A percentile compares a stretch with the other conserved stretches of the same genome.
phyloP scores from a whole-genome alignment of 2,113 vertebrate species.

The Amphiprion ocellaris region DNA sequence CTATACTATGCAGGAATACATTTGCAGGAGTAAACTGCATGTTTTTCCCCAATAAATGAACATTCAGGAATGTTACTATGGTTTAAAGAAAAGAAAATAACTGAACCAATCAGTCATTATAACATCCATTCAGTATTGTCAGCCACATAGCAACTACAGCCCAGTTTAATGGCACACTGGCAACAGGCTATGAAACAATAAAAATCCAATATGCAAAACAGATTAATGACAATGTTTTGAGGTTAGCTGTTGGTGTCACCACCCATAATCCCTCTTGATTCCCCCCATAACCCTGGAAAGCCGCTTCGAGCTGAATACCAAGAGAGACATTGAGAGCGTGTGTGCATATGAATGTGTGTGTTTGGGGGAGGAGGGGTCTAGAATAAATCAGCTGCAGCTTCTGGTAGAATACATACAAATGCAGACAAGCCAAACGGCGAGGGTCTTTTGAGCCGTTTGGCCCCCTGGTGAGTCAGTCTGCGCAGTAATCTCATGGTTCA shows the following conservation, averaged over 20 bases:
- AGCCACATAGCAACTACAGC: not conserved
- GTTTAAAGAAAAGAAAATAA: not conserved
- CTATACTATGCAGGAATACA: not conserved
- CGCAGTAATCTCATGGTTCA: slow-evolving; percentile 40
- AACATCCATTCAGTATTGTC: not conserved
- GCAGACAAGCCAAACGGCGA: slow-evolving; percentile 2
- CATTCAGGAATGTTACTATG: not conserved
- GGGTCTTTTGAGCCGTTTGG: slow-evolving; percentile 30
- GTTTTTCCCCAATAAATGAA: not conserved
- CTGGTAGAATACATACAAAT: slow-evolving; percentile 24
- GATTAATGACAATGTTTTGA: slow-evolving; percentile 54
- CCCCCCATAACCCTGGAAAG: slow-evolving; percentile 56
- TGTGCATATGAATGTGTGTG: slow-evolving; percentile 24
- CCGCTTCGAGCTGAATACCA: slow-evolving; percentile 49
- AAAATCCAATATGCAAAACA: slow-evolving; percentile 35
- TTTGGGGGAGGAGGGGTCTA: slow-evolving; percentile 26
- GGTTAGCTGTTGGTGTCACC: slow-evolving; percentile 49
- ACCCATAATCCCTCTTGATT: slow-evolving; percentile 64
- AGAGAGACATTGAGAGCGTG: slow-evolving; percentile 16
- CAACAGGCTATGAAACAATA: not conserved
- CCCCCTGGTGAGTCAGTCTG: slow-evolving; percentile 43
- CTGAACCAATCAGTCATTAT: not conserved
- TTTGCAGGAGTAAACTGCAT: not conserved
- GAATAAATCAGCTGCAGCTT: slow-evolving; percentile 50
- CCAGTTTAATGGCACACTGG: not conserved